A percentile compares a stretch with the other conserved stretches of the same genome.
phyloP scores from a whole-genome alignment of 2,113 vertebrate genomes.

The Rhagologus leucostigma region DNA sequence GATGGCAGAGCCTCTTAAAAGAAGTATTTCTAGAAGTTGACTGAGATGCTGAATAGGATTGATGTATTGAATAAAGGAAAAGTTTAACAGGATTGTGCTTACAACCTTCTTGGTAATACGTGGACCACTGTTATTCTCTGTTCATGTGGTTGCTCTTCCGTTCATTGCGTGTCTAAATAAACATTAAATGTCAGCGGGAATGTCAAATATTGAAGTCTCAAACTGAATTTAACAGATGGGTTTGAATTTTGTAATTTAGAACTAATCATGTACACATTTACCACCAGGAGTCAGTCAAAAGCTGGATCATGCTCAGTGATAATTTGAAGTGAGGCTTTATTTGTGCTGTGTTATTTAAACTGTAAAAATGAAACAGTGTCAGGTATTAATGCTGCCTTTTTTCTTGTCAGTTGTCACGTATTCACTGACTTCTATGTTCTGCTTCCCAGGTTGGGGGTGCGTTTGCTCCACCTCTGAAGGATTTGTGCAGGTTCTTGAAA shows the following conservation, averaged over 20 bases:
- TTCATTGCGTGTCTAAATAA: not conserved
- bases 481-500: conserved; percentile 93
- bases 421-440: not conserved
- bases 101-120: not conserved
- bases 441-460: conserved; percentile 89
- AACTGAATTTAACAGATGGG: not conserved
- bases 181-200: not conserved
- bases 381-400: not conserved
- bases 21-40: not conserved
- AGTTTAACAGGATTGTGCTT: not conserved
- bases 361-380: not conserved
- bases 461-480: conserved; percentile 95
- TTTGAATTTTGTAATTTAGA: not conserved
- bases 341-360: not conserved
- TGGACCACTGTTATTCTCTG: not conserved
- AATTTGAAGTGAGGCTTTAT: not conserved
- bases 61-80: not conserved
- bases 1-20: not conserved
- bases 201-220: not conserved
- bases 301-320: not conserved
- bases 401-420: not conserved
- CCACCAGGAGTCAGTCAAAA: not conserved
- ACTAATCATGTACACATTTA: not conserved
- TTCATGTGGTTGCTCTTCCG: not conserved
- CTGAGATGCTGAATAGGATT: not conserved